Conservation (phyloP, 2,888 invertebrate species). For the Acanthopleura granulata region DNA sequence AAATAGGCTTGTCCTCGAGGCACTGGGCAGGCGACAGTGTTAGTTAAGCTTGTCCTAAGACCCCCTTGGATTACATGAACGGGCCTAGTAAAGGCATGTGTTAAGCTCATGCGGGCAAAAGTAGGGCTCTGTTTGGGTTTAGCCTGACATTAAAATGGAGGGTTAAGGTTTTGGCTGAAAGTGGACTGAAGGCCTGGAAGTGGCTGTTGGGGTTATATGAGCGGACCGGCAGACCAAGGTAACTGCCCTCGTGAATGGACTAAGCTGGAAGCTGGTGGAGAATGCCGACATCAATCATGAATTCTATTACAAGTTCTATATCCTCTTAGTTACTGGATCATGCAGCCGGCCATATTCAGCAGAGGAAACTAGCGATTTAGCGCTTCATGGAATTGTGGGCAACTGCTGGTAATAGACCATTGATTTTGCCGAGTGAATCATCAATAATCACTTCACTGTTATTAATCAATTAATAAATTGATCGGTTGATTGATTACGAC, state of each 20-base stretch:
- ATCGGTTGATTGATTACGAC: constrained; percentile 18
- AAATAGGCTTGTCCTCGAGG: no score
- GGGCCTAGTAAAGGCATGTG: no score
- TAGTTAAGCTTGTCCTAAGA: no score
- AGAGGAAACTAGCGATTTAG: constrained; percentile 11
- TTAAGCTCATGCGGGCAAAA: no score
- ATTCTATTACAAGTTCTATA: constrained; percentile 20
- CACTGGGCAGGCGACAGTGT: no score
- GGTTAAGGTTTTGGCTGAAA: no score
- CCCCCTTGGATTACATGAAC: no score
- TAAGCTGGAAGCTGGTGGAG: constrained; percentile 2
- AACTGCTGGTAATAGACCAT: constrained; percentile 18
- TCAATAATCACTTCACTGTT: constrained; percentile 20
- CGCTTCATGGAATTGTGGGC: constrained; percentile 14
- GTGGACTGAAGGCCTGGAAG: no score
- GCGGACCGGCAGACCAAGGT: no score
- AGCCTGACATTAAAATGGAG: no score
- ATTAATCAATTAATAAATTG: constrained; percentile 20
- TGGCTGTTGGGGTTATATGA: no score
- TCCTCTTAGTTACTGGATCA: constrained; percentile 19
- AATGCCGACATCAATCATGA: constrained; percentile 18
- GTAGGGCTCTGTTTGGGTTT: no score
- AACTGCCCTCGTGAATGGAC: background rate
- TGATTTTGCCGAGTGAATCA: constrained; percentile 20
- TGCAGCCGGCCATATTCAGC: constrained; percentile 14